Conservation (phyloP, 1,140 invertebrate species). For the Chionoecetes opilio region DNA sequence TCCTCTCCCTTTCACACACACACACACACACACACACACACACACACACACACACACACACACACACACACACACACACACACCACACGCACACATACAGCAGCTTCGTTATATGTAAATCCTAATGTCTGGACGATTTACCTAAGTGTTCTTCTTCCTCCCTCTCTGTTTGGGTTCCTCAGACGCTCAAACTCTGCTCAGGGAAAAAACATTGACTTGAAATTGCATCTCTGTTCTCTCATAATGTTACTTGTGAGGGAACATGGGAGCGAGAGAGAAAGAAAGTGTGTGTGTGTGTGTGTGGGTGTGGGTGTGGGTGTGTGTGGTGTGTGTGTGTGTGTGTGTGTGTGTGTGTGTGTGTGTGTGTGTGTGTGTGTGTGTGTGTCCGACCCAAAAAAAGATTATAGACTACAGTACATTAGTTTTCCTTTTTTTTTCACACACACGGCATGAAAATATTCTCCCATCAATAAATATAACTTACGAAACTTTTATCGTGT, state of each 20-base stretch:
- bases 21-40: too few species aligned
- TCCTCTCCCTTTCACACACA: neutral
- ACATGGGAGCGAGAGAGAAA: neutral
- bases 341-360: too few species aligned
- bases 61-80: too few species aligned
- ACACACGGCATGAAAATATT: constrained; percentile 13
- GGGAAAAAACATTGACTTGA: neutral
- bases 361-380: too few species aligned
- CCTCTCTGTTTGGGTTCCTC: neutral
- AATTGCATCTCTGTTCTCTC: neutral
- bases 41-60: too few species aligned
- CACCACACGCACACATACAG: neutral
- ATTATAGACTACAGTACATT: neutral
- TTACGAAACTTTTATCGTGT: neutral
- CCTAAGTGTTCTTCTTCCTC: neutral
- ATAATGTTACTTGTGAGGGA: neutral
- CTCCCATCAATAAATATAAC: neutral
- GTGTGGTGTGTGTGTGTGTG: neutral
- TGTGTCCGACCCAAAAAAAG: neutral
- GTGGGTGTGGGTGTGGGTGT: neutral
- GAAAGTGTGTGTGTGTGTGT: neutral
- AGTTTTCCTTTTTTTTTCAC: neutral
- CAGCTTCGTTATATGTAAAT: neutral
- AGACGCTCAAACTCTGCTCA: neutral
- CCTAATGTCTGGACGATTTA: neutral